A percentile compares a stretch with the other conserved stretches of the same genome.
These are phyloP conservation scores for Patiria miniata DNA, from an alignment of 35 echinoderm and acorn worm genomes.

Conservation along the genomic window DNA sequence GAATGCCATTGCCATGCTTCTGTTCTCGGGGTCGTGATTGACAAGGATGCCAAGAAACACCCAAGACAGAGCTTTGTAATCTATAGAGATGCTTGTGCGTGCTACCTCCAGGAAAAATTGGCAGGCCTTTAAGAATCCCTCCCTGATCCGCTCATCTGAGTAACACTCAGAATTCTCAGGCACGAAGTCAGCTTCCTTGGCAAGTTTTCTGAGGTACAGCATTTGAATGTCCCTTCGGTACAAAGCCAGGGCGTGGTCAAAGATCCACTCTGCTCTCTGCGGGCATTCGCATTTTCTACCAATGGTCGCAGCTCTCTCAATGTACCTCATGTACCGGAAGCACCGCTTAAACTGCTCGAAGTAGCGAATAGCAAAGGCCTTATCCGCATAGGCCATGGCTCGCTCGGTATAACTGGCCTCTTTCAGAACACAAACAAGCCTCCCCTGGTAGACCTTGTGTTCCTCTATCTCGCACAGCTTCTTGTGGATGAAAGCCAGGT, in stretches of 20 bases:
- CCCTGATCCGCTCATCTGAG: slow-evolving; percentile 10
- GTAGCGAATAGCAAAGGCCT: slow-evolving; percentile 63
- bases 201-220: slow-evolving; percentile 54
- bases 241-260: slow-evolving; percentile 75
- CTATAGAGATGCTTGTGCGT: slow-evolving; percentile 14
- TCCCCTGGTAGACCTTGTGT: slow-evolving; percentile 3
- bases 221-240: slow-evolving; percentile 77
- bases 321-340: slow-evolving; percentile 79
- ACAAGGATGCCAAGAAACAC: slow-evolving; percentile 82
- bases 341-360: slow-evolving; percentile 78
- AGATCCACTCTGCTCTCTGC: slow-evolving; percentile 72
- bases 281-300: slow-evolving; percentile 42
- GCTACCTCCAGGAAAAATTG: slow-evolving; percentile 52
- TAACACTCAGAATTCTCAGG: not conserved
- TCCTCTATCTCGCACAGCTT: not conserved
- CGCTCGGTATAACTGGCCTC: slow-evolving; percentile 28
- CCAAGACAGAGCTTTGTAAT: slow-evolving; percentile 55
- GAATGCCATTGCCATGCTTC: slow-evolving; percentile 38
- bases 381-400: slow-evolving; percentile 63
- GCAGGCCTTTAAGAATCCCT: slow-evolving; percentile 59
- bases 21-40: slow-evolving; percentile 48
- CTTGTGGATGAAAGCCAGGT: slow-evolving; percentile 32
- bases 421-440: slow-evolving; percentile 23
- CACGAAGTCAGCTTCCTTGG: not conserved
- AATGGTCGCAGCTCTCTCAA: slow-evolving; percentile 64